phyloP scores from a whole-genome alignment of 2,888 invertebrate genomes.

The Biston betularia region DNA sequence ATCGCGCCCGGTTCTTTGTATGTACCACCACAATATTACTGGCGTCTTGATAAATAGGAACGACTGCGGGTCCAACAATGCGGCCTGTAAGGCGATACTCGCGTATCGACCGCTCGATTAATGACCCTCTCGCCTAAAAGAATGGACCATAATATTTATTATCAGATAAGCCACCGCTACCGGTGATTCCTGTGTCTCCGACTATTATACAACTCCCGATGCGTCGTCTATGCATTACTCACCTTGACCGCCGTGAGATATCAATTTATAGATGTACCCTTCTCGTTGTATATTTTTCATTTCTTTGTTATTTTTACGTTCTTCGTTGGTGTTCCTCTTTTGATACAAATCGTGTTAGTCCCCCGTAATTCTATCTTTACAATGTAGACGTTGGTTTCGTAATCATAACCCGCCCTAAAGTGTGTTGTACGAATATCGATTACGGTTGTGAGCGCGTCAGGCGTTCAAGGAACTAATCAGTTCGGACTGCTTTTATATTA shows the following conservation, averaged over 20 bases:
- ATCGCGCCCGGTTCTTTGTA: conserved; percentile 69
- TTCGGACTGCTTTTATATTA: conserved; percentile 78
- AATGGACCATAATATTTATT: conserved; percentile 85
- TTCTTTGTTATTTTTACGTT: conserved; percentile 67
- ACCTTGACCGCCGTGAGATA: conserved; percentile 69
- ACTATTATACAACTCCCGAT: conserved; percentile 74
- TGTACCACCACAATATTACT: conserved; percentile 78
- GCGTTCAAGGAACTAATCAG: conserved; percentile 76
- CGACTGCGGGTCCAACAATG: conserved; percentile 82
- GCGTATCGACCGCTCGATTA: conserved; percentile 83
- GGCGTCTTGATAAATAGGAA: conserved; percentile 84
- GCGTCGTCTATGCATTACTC: conserved; percentile 81
- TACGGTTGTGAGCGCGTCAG: conserved; percentile 61
- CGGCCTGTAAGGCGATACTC: conserved; percentile 82
- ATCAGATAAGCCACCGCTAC: conserved; percentile 84
- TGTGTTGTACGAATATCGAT: conserved; percentile 62
- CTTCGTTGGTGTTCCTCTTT: conserved; percentile 57
- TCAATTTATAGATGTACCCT: conserved; percentile 72
- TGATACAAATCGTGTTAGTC: conserved; percentile 40
- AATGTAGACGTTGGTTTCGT: conserved; percentile 40
- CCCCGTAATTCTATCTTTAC: conserved; percentile 36
- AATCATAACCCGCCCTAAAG: conserved; percentile 52
- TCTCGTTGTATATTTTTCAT: conserved; percentile 70
- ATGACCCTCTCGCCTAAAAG: conserved; percentile 85
- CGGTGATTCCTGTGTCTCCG: conserved; percentile 81